Conservation (phyloP, 2,113 vertebrate species). For the Gallinago jamesoni region DNA sequence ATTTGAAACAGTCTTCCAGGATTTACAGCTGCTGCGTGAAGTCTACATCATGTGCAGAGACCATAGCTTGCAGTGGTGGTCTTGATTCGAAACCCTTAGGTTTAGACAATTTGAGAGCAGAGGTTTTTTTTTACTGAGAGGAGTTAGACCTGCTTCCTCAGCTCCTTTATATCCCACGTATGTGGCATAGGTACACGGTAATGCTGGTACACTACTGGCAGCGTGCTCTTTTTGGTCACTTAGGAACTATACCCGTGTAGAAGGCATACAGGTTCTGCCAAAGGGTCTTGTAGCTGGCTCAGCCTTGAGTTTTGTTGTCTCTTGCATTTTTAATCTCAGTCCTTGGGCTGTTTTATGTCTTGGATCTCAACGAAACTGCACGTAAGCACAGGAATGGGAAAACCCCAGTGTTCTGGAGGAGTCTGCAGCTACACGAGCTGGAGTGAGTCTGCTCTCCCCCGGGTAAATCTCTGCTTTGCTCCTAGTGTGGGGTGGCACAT, state of each 20-base stretch:
- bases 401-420: not conserved
- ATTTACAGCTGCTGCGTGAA: not conserved
- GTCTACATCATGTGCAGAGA: not conserved
- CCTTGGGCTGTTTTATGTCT: not conserved
- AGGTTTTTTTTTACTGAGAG: not conserved
- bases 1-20: not conserved
- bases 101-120: not conserved
- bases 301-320: not conserved
- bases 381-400: not conserved
- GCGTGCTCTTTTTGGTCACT: not conserved
- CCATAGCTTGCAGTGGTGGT: not conserved
- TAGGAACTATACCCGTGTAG: not conserved
- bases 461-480: not conserved
- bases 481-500: not conserved
- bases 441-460: not conserved
- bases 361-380: not conserved
- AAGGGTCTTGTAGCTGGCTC: not conserved
- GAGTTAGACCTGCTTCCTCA: not conserved
- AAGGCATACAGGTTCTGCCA: not conserved
- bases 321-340: not conserved
- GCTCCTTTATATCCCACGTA: accelerated
- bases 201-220: not conserved
- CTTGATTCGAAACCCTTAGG: not conserved
- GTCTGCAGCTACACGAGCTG: not conserved
- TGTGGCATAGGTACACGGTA: not conserved